phyloP scores from a whole-genome alignment of 1,140 invertebrate genomes.

The Diprion similis region DNA sequence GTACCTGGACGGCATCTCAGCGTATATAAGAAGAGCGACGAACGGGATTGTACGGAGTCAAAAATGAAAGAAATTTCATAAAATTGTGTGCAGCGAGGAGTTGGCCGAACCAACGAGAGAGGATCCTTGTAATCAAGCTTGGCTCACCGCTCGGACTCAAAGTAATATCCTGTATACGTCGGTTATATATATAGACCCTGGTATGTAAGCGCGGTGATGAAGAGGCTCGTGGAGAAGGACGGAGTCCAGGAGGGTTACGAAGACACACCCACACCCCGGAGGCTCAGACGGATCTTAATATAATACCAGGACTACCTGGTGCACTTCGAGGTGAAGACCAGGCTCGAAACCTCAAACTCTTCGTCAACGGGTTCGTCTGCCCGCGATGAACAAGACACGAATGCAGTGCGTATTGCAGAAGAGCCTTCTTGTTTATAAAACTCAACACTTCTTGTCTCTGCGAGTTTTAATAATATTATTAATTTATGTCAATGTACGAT shows the following conservation, averaged over 20 bases:
- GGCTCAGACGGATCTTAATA: conserved; percentile 1
- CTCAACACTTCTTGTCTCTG: too few species aligned
- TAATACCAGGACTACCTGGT: background rate
- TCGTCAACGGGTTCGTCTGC: too few species aligned
- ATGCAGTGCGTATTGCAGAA: too few species aligned
- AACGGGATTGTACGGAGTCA: too few species aligned
- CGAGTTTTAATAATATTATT: too few species aligned
- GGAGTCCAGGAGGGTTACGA: conserved; percentile 3
- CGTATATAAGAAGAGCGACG: too few species aligned
- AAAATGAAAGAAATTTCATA: background rate
- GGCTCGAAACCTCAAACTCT: too few species aligned
- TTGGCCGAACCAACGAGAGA: background rate
- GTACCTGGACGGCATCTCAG: too few species aligned
- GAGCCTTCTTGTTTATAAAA: too few species aligned
- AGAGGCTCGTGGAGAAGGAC: background rate
- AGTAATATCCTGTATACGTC: background rate
- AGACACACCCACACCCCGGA: conserved; percentile 3
- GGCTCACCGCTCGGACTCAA: background rate
- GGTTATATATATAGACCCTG: background rate
- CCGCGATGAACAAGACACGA: too few species aligned
- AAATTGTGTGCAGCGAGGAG: background rate
- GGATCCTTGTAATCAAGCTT: conserved; percentile 2
- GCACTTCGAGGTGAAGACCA: background rate
- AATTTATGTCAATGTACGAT: too few species aligned
- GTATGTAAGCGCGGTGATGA: background rate